phyloP scores from a whole-genome alignment of 2,797 vertebrate species.

The Sebastes alutus region DNA sequence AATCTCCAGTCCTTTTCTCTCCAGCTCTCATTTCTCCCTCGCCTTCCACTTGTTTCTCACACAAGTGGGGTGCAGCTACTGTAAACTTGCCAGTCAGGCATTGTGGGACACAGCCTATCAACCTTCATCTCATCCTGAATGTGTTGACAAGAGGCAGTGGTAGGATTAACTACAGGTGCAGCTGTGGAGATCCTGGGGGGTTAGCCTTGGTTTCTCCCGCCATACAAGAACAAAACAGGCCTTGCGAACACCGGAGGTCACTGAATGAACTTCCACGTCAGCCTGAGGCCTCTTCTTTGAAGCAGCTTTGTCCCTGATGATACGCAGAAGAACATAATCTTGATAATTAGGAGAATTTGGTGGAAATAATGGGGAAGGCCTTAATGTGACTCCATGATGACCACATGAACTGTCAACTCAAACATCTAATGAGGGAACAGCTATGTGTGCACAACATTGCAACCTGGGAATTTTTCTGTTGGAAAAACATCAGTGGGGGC shows the following conservation, averaged over 20 bases:
- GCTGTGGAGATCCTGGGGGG: constrained; percentile 35
- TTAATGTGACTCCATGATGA: constrained; percentile 22
- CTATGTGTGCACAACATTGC: constrained; percentile 55
- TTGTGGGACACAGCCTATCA: constrained; percentile 40
- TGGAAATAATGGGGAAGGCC: constrained; percentile 41
- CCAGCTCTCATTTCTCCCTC: constrained; percentile 7
- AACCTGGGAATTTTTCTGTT: constrained; percentile 47
- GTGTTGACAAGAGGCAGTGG: constrained; percentile 38
- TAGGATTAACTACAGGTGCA: constrained; percentile 60
- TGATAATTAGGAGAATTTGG: constrained; percentile 64
- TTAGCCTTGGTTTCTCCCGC: constrained; percentile 23
- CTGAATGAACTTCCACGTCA: constrained; percentile 21
- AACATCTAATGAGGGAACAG: constrained; percentile 67
- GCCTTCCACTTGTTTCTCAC: not conserved
- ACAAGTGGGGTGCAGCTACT: constrained; percentile 7
- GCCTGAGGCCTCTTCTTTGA: constrained; percentile 40
- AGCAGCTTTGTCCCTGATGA: constrained; percentile 19
- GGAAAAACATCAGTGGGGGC: constrained; percentile 29
- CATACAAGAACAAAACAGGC: constrained; percentile 29
- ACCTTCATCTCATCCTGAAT: constrained; percentile 38
- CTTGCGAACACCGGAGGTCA: constrained; percentile 34
- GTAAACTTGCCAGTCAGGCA: constrained; percentile 17
- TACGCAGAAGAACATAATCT: constrained; percentile 46
- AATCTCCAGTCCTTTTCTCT: not conserved
- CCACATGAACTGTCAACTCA: constrained; percentile 70